Evolutionary conservation across 2,113 vertebrate species (phyloP).

Genomic region (Lutjanus erythropterus): DNA sequence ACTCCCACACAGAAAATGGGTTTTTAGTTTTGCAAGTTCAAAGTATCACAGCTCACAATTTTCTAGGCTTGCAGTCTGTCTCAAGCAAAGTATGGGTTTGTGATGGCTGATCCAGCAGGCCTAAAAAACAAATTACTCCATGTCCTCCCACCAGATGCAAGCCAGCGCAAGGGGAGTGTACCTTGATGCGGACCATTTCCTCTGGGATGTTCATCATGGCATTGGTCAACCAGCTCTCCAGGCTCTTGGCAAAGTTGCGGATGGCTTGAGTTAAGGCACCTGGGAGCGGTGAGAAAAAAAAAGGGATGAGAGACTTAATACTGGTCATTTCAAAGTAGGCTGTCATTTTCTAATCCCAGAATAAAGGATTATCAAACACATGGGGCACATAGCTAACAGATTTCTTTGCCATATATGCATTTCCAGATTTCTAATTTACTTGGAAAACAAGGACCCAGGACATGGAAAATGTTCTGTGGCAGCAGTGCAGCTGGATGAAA

Average conservation of each 20-base stretch:
- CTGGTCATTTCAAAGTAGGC: background rate
- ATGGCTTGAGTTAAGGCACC: slow-evolving; percentile 99
- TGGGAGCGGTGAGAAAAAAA: slow-evolving; percentile 49
- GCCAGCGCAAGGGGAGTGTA: slow-evolving; percentile 48
- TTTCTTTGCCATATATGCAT: background rate
- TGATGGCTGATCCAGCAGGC: background rate
- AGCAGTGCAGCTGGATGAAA: background rate
- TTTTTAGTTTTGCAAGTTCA: background rate
- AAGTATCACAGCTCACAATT: background rate
- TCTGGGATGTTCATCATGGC: slow-evolving; percentile 97
- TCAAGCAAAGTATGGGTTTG: background rate
- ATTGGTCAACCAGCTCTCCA: slow-evolving; percentile 95
- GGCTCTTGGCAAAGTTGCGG: slow-evolving; percentile 96
- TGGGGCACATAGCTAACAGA: background rate
- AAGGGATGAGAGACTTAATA: background rate
- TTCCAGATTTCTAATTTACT: background rate
- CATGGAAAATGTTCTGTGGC: background rate
- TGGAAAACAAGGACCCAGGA: background rate
- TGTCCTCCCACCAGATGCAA: background rate
- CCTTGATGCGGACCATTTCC: slow-evolving; percentile 96
- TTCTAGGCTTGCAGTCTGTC: background rate
- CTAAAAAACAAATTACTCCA: background rate
- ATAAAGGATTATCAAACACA: background rate
- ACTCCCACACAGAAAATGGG: background rate
- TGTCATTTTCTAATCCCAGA: background rate